Evolutionary conservation across 2,113 vertebrate species (phyloP).

Genomic region (Gymnogyps californianus): DNA sequence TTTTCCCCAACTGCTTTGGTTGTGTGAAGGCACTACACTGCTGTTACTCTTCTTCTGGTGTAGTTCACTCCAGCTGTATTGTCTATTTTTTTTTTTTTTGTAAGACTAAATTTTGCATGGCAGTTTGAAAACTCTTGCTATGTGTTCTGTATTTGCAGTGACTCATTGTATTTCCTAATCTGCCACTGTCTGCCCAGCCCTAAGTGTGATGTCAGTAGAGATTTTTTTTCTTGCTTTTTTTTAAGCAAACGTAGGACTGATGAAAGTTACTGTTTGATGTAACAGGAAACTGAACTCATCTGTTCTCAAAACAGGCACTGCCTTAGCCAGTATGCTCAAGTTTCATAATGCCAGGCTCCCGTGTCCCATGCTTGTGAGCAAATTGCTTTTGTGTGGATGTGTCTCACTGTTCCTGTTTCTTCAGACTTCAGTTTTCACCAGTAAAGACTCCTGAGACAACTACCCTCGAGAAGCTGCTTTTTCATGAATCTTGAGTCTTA

Average conservation of each 20-base stretch:
- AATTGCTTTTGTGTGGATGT: neutral
- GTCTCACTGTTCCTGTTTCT: neutral
- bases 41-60: neutral
- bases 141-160: slow-evolving; percentile 6
- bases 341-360: neutral
- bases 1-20: neutral
- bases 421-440: neutral
- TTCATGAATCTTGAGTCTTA: neutral
- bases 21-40: neutral
- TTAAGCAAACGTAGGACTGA: neutral
- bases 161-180: slow-evolving; percentile 59
- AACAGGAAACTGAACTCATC: slow-evolving; percentile 58
- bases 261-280: slow-evolving; percentile 50
- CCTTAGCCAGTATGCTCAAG: neutral
- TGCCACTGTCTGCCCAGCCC: slow-evolving; percentile 19
- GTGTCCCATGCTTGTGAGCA: neutral
- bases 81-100: neutral
- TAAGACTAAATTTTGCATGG: neutral
- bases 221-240: neutral
- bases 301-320: slow-evolving; percentile 15
- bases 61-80: neutral
- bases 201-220: slow-evolving; percentile 41
- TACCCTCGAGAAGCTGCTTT: neutral
- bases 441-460: neutral
- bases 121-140: neutral